Evolutionary conservation across 2,888 invertebrate species (phyloP).

Genomic region (Tipula unca): DNA sequence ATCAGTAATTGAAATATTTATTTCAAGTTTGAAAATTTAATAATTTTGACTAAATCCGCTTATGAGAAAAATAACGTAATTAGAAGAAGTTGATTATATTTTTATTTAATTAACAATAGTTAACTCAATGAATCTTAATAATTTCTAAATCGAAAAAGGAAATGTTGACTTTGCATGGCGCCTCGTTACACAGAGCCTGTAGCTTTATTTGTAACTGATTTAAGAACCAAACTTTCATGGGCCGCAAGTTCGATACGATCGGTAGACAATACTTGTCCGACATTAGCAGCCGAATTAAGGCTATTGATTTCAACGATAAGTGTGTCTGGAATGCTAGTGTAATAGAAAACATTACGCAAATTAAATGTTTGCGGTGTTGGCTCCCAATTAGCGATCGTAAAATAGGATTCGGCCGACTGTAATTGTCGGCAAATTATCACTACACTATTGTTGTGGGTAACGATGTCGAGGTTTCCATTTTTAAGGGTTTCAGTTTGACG

Average conservation of each 20-base stretch:
- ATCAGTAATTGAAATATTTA: too few species aligned
- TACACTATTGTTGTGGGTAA: background rate
- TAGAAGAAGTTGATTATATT: too few species aligned
- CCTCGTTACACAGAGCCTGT: too few species aligned
- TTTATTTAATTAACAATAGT: too few species aligned
- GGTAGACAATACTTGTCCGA: background rate
- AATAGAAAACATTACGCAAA: background rate
- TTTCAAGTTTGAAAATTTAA: too few species aligned
- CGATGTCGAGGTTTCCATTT: background rate
- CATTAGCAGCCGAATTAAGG: background rate
- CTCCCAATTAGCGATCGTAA: conserved; percentile 1
- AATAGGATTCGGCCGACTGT: background rate
- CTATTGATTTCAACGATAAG: background rate
- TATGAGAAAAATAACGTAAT: too few species aligned
- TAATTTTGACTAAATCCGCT: too few species aligned
- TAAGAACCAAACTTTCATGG: background rate
- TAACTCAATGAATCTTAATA: too few species aligned
- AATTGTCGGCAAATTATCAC: background rate
- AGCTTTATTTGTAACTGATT: too few species aligned
- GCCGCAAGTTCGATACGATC: background rate
- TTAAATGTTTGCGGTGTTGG: background rate
- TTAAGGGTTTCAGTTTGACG: background rate
- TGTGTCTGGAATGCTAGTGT: background rate
- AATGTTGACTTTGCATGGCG: too few species aligned
- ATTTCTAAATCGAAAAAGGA: too few species aligned